Percentiles rank a stretch among this genome's conserved stretches.
Evolutionary conservation across 2,888 invertebrate genomes (phyloP).

Genomic region (Hirtodrosophila trivittata): DNA sequence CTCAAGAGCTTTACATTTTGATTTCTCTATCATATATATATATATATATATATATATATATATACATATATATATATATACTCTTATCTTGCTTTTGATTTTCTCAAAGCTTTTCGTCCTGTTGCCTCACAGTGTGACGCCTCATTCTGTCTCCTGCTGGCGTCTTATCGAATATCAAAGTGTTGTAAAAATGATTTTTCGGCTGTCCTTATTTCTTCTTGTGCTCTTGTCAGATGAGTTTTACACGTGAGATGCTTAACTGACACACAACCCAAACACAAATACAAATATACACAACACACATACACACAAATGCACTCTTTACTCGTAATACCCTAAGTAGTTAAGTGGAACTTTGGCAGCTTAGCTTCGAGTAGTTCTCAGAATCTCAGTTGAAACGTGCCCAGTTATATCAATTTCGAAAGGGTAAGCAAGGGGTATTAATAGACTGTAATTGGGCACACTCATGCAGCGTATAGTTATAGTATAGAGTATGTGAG

Average conservation of each 20-base stretch:
- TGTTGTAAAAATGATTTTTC: conserved; percentile 66
- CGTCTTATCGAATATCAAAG: conserved; percentile 73
- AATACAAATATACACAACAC: conserved; percentile 3
- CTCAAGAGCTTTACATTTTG: too few species aligned
- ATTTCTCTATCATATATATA: too few species aligned
- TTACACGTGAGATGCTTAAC: conserved; percentile 55
- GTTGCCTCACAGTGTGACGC: not conserved
- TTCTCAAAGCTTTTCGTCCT: too few species aligned
- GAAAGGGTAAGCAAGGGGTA: not conserved
- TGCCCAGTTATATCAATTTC: not conserved
- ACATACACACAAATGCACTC: conserved; percentile 21
- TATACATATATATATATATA: not conserved
- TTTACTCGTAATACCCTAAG: conserved; percentile 2
- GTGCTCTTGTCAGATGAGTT: conserved; percentile 46
- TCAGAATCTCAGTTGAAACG: conserved; percentile 1
- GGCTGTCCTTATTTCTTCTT: conserved; percentile 42
- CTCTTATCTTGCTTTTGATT: too few species aligned
- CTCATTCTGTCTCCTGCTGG: conserved; percentile 14
- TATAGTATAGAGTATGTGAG: too few species aligned
- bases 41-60: not conserved
- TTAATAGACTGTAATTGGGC: too few species aligned
- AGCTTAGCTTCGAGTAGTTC: conserved; percentile 13
- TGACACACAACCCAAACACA: conserved; percentile 21
- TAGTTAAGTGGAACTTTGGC: conserved; percentile 16
- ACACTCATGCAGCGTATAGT: too few species aligned